Conservation (phyloP, 2,797 vertebrate species). For the Nyctalus aviator region DNA sequence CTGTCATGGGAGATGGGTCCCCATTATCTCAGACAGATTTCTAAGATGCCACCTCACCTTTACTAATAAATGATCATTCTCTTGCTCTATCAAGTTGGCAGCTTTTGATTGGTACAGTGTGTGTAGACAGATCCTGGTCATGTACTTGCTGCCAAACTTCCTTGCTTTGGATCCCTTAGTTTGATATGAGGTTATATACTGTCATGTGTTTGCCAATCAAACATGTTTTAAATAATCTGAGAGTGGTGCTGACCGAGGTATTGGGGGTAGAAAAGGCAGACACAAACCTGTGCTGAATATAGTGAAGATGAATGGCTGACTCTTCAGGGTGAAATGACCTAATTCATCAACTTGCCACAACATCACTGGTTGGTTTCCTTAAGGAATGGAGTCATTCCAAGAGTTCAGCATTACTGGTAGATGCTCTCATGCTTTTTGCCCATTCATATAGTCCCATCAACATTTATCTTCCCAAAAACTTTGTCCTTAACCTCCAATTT, state of each 20-base stretch:
- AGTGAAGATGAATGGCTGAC: neutral
- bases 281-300: neutral
- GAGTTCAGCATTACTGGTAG: neutral
- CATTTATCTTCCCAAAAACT: neutral
- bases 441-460: neutral
- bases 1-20: neutral
- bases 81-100: neutral
- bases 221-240: neutral
- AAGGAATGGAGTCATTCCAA: neutral
- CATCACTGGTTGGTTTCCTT: neutral
- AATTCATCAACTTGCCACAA: neutral
- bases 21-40: neutral
- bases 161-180: neutral
- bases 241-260: neutral
- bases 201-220: neutral
- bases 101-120: neutral
- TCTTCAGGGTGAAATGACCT: neutral
- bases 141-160: neutral
- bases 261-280: neutral
- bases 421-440: neutral
- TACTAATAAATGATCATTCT: neutral
- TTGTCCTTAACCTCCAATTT: neutral
- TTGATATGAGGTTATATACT: neutral
- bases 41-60: neutral
- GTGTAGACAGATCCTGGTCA: neutral